Evolutionary conservation across 2,888 invertebrate species (phyloP).

Genomic region (Lacanobia oleracea): DNA sequence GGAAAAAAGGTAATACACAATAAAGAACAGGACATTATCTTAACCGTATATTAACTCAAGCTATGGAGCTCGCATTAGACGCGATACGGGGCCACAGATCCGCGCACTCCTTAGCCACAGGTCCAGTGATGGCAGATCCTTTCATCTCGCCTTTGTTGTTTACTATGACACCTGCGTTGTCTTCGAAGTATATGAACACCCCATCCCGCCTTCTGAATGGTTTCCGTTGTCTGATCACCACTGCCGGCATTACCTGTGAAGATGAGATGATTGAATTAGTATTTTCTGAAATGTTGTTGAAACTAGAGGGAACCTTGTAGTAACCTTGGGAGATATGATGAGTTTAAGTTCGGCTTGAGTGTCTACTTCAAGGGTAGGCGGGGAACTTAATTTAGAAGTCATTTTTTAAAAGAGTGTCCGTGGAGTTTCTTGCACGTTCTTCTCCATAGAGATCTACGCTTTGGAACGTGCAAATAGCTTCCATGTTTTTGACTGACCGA

Average conservation of each 20-base stretch:
- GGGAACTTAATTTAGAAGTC: no score
- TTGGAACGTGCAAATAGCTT: no score
- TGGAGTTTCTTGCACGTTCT: no score
- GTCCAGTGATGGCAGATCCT: constrained; percentile 99
- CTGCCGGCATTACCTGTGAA: constrained; percentile 98
- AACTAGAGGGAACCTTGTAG: no score
- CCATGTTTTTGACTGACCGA: no score
- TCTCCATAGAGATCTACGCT: no score
- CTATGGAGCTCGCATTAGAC: constrained; percentile 99
- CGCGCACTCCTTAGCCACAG: constrained; percentile 99
- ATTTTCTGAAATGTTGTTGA: no score
- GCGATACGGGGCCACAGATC: constrained; percentile 99
- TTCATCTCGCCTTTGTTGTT: constrained; percentile 99
- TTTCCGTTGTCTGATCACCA: constrained; percentile 99
- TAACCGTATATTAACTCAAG: constrained; percentile 89
- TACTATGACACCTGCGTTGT: constrained; percentile 99
- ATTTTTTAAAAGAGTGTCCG: no score
- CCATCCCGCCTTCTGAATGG: constrained; percentile 99
- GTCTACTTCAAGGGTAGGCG: no score
- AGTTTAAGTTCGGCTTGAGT: not conserved
- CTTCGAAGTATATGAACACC: constrained; percentile 99
- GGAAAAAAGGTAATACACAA: constrained; percentile 2
- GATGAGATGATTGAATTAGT: not conserved
- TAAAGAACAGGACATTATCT: constrained; percentile 60
- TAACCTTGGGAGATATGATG: no score